Base-by-base conservation (phyloP, 2,888 invertebrate species). In the Micropterix aruncella region DNA sequence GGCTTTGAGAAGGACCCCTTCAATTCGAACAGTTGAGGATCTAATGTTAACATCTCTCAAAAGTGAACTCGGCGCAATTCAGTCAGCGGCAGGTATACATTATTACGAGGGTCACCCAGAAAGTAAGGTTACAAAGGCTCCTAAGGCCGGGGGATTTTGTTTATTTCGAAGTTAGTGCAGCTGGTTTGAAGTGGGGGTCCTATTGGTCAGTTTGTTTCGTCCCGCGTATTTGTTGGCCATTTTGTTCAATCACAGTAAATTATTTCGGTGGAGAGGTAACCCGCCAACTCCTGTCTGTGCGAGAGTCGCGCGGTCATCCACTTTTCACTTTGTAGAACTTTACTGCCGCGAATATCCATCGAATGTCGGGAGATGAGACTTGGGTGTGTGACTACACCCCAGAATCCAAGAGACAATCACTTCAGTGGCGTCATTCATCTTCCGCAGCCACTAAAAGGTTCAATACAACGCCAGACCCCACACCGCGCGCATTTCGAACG, bases 51-150 rank as follows among this genome's bases (percentile, higher is more conserved):
- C 55, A 66, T 77, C 55, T 60, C 79, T 60, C 63, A 77, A 59
- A 75, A 83, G 75, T 45, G 86, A 90, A 67, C 72, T 92, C 44
- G 72, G 68, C 38, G 85, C 88, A 3, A 74, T 92, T 36, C 71
- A 75, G 56, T 77, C 79, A 57, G 83, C 88, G 39, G 81, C 87
- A 47, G 79, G 88, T 85, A 62, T 65, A 63, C 47, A 44, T 44
- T 40, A 37, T 44, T 37, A 9, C 4, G 18, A 41, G 45, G 38
- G 37, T 37, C n/a, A 46, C 39, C 36, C 16, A 15, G 19, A n/a
- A n/a, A n/a, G n/a, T n/a, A n/a, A n/a, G n/a, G n/a, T n/a, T n/a
- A n/a, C n/a, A n/a, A n/a, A n/a, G n/a, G n/a, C n/a, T n/a, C n/a
- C n/a, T n/a, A n/a, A n/a, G n/a, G n/a, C n/a, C n/a, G n/a, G n/a